phyloP scores from a whole-genome alignment of 2,797 vertebrate species.

The Bovichtus variegatus region DNA sequence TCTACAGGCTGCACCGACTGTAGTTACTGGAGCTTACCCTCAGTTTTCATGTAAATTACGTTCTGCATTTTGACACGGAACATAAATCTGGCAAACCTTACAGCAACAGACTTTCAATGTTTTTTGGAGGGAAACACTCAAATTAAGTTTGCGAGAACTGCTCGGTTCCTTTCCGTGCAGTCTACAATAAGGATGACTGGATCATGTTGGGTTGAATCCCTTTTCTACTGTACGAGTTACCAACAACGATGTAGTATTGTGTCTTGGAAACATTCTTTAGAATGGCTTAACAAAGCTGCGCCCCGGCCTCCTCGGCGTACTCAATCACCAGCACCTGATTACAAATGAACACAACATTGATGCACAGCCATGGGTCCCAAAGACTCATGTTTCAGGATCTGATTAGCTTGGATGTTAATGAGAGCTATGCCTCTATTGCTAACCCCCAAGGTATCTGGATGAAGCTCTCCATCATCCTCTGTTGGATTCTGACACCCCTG shows the following conservation, averaged over 20 bases:
- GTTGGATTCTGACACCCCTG: slow-evolving; percentile 74
- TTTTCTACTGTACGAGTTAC: slow-evolving; percentile 16
- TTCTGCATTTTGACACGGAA: slow-evolving; percentile 24
- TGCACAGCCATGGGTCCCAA: slow-evolving; percentile 57
- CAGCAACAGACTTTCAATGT: neutral
- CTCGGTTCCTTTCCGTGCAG: neutral
- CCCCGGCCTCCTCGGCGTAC: slow-evolving; percentile 28
- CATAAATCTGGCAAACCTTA: neutral
- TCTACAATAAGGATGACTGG: neutral
- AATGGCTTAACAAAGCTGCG: slow-evolving; percentile 24
- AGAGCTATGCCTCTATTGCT: slow-evolving; percentile 64
- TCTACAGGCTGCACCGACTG: neutral
- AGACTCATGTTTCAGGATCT: slow-evolving; percentile 75
- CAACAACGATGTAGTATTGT: slow-evolving; percentile 8
- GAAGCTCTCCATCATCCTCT: slow-evolving; percentile 73
- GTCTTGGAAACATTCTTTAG: slow-evolving; percentile 29
- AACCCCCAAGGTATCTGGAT: slow-evolving; percentile 68
- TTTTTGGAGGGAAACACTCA: neutral
- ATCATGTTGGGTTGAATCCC: neutral
- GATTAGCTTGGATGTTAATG: slow-evolving; percentile 77
- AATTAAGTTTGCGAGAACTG: neutral
- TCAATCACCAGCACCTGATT: slow-evolving; percentile 65
- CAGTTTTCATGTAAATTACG: slow-evolving; percentile 42
- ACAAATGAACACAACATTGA: slow-evolving; percentile 68
- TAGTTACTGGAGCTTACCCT: slow-evolving; percentile 1